phyloP scores from a whole-genome alignment of 2,113 vertebrate species.

The Struthidea cinerea region DNA sequence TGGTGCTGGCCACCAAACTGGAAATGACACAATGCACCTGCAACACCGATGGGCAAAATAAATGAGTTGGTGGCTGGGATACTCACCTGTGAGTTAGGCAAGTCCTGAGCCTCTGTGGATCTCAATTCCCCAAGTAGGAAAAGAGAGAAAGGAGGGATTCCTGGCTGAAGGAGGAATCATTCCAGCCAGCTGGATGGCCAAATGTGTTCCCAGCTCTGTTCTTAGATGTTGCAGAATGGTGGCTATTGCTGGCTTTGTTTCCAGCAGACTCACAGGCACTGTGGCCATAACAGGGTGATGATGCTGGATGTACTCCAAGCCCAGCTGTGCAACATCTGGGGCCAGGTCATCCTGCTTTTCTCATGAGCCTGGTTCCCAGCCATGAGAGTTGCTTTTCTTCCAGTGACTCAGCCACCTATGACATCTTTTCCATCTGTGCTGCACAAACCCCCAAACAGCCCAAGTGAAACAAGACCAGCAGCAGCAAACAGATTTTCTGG shows the following conservation, averaged over 20 bases:
- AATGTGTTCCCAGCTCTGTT: neutral
- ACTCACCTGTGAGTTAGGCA: neutral
- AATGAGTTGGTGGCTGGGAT: neutral
- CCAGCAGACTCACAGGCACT: neutral
- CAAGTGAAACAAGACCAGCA: neutral
- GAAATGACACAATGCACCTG: neutral
- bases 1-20: neutral
- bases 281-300: neutral
- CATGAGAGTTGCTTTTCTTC: neutral
- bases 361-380: neutral
- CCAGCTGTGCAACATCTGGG: neutral
- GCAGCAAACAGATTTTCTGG: neutral
- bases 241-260: fast-evolving
- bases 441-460: neutral
- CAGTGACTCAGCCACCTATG: fast-evolving
- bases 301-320: neutral
- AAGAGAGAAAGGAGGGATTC: neutral
- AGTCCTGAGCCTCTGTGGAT: neutral
- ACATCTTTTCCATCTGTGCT: neutral
- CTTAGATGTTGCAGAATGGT: neutral
- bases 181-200: neutral
- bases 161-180: neutral
- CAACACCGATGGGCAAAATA: neutral
- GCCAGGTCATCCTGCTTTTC: neutral
- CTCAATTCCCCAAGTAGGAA: neutral